phyloP scores from a whole-genome alignment of 2,888 invertebrate species.

The Cephus spinipes region DNA sequence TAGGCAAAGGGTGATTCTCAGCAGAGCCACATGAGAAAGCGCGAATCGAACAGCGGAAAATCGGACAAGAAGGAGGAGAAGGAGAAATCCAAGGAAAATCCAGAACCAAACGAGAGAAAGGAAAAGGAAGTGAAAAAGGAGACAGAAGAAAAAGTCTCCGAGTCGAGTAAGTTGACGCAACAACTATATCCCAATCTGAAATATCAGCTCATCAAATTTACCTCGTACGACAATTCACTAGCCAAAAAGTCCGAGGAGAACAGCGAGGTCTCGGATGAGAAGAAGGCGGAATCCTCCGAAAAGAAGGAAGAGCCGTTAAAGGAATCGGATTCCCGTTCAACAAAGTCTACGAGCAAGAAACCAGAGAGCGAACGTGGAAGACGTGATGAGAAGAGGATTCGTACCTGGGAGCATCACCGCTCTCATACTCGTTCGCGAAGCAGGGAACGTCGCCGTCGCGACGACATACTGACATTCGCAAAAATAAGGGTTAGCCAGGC shows the following conservation, averaged over 20 bases:
- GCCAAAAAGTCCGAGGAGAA: conserved; percentile 59
- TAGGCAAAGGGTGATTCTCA: conserved; percentile 67
- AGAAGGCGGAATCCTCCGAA: conserved; percentile 66
- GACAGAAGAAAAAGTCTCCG: conserved; percentile 66
- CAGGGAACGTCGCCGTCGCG: conserved; percentile 70
- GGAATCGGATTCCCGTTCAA: conserved; percentile 66
- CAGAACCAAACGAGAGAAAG: conserved; percentile 59
- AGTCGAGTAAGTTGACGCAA: conserved; percentile 38
- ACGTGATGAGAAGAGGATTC: conserved; percentile 55
- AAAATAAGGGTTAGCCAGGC: conserved; percentile 77
- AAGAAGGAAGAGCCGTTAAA: conserved; percentile 61
- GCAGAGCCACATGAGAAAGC: conserved; percentile 61
- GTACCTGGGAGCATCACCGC: conserved; percentile 61
- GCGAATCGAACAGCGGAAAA: conserved; percentile 56
- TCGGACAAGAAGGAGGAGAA: conserved; percentile 62
- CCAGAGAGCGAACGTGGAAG: conserved; percentile 62
- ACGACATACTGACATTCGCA: conserved; percentile 81
- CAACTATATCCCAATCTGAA: background rate
- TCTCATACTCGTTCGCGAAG: conserved; percentile 57
- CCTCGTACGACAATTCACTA: conserved; percentile 1
- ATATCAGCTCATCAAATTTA: background rate
- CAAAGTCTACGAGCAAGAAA: conserved; percentile 68
- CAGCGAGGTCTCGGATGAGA: conserved; percentile 61
- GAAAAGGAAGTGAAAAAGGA: conserved; percentile 67
- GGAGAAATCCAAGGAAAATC: conserved; percentile 66